Conservation (phyloP, 2,113 vertebrate species). For the Fukomys damarensis region DNA sequence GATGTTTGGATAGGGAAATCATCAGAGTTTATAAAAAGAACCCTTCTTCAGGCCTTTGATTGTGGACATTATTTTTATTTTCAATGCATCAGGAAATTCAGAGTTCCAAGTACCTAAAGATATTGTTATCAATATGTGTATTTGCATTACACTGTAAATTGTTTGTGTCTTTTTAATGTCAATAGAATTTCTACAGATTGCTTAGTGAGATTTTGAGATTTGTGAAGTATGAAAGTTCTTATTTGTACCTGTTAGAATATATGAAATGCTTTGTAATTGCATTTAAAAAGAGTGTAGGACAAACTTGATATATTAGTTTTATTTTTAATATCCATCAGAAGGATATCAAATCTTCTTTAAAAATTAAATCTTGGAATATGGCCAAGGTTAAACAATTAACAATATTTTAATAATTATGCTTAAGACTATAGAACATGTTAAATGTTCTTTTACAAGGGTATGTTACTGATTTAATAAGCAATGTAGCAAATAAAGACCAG, state of each 20-base stretch:
- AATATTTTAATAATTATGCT: not conserved
- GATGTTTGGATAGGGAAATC: not conserved
- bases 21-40: not conserved
- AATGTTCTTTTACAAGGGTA: not conserved
- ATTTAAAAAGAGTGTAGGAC: not conserved
- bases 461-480: not conserved
- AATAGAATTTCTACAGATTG: not conserved
- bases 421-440: not conserved
- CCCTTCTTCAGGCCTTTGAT: not conserved
- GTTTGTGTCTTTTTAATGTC: not conserved
- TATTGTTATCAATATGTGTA: not conserved
- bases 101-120: not conserved
- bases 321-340: conserved; percentile 29
- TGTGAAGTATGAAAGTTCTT: not conserved
- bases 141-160: not conserved
- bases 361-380: not conserved
- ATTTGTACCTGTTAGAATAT: not conserved
- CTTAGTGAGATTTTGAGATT: not conserved
- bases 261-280: not conserved
- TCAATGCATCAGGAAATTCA: not conserved
- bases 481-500: not conserved
- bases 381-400: not conserved
- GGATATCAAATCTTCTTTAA: not conserved
- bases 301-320: not conserved
- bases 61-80: not conserved